Evolutionary conservation across 2,797 vertebrate genomes (phyloP), one percentile per base, ranked within the genome.

Genomic region (Emys orbicularis): DNA sequence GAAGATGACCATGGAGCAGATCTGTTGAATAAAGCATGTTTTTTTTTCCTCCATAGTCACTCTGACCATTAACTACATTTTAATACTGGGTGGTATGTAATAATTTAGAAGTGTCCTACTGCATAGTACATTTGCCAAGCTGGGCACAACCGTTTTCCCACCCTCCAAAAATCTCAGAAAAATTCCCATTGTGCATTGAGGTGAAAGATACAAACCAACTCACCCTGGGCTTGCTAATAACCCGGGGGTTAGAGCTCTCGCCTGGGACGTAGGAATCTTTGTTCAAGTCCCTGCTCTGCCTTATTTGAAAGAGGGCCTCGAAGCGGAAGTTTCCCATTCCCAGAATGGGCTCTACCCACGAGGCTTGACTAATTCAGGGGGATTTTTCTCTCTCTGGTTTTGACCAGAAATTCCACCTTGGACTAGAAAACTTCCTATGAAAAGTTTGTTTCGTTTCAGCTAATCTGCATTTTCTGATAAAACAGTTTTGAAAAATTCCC

Each of bases 31-130:
- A 53, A 87, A 23, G 27, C 31, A 23, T 52, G 57, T 52, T 3
- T 68, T 50, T 50, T 23, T 76, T 41, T 8, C 47, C 44, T n/a
- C 0, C 0, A 76, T 53, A 44, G 21, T 83, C 1, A 0, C 88
- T 88, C 3, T 0, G 15, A 56, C 6, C 1, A 0, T 47, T 79
- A 76, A 87, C 44, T 87, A 5, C 6, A 61, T 37, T 68, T 68
- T 37, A 68, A 68, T 37, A 21, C 18, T 21, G 18, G 65, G n/a
- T 37, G 18, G 18, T 12, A 68, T 68, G 65, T 68, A 68, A 68
- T 68, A 68, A 65, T 68, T 37, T 37, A 37, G 34, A 68, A 68
- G 18, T 68, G 34, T 68, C n/a, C 19, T 10, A 68, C n/a, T 68
- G 65, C 19, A 68, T 19, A 68, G 16, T 37, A 68, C 65, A 68